Evolutionary conservation across 2,113 vertebrate species (phyloP), one percentile per base, ranked within the genome.

Genomic region (Sardina pilchardus): DNA sequence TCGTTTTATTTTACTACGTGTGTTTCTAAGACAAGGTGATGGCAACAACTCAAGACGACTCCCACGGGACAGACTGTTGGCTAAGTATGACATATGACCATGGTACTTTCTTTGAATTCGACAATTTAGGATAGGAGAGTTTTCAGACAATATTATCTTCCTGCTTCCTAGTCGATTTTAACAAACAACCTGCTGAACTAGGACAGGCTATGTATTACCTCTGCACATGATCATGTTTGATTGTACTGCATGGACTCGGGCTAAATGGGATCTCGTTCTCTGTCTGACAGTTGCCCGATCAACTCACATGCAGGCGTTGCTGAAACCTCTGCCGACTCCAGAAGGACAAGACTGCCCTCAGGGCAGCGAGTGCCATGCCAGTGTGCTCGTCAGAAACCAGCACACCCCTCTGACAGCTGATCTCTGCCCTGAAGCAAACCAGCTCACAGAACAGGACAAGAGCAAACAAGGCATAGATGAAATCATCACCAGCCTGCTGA

Each of bases 201-300:
- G 2, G 39, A 42, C 39, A 42, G 39, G 39, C 39, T 75, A 16
- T 17, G 12, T 78, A 12, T 14, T 6, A 1, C 1, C 8, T 67
- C n/a, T 10, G 63, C n/a, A 10, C 9, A 14, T 78, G 16, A 17
- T 9, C 71, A 17, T 78, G 30, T 78, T 36, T 10, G 26, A 7
- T 6, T 71, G 10, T 89, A 81, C 82, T 91, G n/a, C n/a, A n/a
- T n/a, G n/a, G n/a, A n/a, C n/a, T n/a, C n/a, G 88, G 85, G 71
- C 45, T 67, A 88, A 21, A 85, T 83, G 12, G 86, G 39, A 39
- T 42, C 7, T 45, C 78, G 82, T 0, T 90, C 91, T 1, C 81
- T 92, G 17, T 87, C 34, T 78, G 30, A 78, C 95, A 50, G 91
- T 93, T 16, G 94, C 94, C 39, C 91, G 93, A 36, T 50, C 78